Base-by-base conservation (phyloP, 2,888 invertebrate species). In the Galeruca laticollis region DNA sequence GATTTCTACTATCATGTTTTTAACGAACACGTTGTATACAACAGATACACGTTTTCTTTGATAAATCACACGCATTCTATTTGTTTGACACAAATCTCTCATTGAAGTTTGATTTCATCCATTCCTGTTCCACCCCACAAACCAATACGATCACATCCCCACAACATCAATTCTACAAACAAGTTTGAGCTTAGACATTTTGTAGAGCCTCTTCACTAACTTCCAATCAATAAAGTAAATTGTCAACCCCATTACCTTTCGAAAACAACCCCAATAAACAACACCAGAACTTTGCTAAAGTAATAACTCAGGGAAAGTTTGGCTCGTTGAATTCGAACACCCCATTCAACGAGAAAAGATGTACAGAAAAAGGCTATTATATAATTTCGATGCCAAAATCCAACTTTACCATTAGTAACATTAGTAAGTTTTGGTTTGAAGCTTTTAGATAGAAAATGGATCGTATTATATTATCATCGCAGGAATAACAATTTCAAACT, bases 241-340 rank as follows among this genome's bases (percentile, higher is more conserved):
- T 65, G 65, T 65, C 65, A 65, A 63, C 54, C 43, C 54, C 61
- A 65, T 70, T 68, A 68, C 65, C 69, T 70, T 61, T 57, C 60
- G 65, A 65, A 69, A 69, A 65, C 60, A 69, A 65, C 64, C 65
- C 65, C 65, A 60, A 65, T 70, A 70, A 72, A 72, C 70, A 68
- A 72, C 72, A 65, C 52, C 54, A 54, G 51, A 69, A 70, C 61
- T 66, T 69, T 65, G 61, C 64, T 26, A 68, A 72, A 68, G 61
- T 64, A 63, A 72, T 72, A 72, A 72, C 69, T 72, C 65, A 65
- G 33, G 37, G 10, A 49, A 70, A 72, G 52, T 72, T 70, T 70
- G 61, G 61, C 60, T 70, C 69, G 65, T 70, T 70, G 69, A 70
- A 49, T 43, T 59, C 49, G 60, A 54, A 60, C 47, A 37, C 69